Base-by-base conservation (phyloP, 1,140 invertebrate species). In the Lepidurus arcticus region DNA sequence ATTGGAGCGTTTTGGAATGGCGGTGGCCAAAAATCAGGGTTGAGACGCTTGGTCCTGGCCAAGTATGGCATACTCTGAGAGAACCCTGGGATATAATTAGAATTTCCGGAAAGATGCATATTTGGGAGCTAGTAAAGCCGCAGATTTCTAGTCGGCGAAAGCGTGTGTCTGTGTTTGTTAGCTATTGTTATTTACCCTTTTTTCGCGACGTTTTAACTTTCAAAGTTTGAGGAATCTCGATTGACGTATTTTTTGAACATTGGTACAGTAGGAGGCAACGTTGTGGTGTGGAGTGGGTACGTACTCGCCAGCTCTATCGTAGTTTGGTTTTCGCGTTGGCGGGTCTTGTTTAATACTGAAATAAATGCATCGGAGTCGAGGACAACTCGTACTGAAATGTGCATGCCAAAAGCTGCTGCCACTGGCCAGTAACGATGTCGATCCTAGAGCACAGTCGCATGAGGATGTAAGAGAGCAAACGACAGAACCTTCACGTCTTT, bases 51-150 rank as follows among this genome's bases (percentile, higher is more conserved):
- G 53, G 21, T 65, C 53, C 53, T 65, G 16, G 53, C 53, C 53
- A 65, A 65, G 53, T 65, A 65, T 65, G 53, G 53, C 53, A 65
- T 65, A 65, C 53, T 21, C 21, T 65, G 53, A 9, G 53, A 65
- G 53, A 65, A 65, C 53, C 53, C 53, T 65, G 13, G 53, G 53
- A 65, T 65, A 65, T 65, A 65, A 65, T 65, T 65, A 65, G 53
- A 65, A 21, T 65, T 65, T 16, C 53, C 53, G 21, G 53, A 16
- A 65, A 65, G 53, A 65, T 65, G 53, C 53, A 65, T 21, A 21
- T 65, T 65, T 65, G 53, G 21, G 53, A 65, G 53, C 53, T 65
- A 65, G 53, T 65, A 65, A 9, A 21, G 13, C 10, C 53, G 53
- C 16, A 21, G 53, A 21, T 65, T 65, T 47, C 21, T 13, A 13